Evolutionary conservation across 1,140 invertebrate genomes (phyloP).

Genomic region (Steinernema khuongi): DNA sequence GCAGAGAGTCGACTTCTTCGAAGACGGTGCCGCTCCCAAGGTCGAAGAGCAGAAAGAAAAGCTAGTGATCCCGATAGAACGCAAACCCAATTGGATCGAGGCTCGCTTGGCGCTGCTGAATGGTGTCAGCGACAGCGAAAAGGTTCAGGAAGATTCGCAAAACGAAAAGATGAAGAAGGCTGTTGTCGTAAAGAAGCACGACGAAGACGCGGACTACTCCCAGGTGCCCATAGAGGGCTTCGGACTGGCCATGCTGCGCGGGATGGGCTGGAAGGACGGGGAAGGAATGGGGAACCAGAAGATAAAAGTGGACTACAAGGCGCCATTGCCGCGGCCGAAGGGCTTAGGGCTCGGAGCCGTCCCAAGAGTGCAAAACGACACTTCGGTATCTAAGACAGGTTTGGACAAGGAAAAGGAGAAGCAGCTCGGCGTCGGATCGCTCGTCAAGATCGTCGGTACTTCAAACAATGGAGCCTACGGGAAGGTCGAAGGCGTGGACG

Average conservation of each 20-base stretch:
- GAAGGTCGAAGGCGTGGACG: conserved; percentile 76
- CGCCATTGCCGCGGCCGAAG: conserved; percentile 72
- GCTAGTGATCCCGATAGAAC: background rate
- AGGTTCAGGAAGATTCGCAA: too few species aligned
- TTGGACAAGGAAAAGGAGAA: conserved; percentile 64
- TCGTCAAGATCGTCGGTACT: conserved; percentile 70
- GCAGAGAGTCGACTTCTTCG: background rate
- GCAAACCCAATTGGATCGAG: too few species aligned
- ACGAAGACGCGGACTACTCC: conserved; percentile 72
- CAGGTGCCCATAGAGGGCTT: conserved; percentile 77
- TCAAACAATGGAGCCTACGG: conserved; percentile 74
- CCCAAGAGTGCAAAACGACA: conserved; percentile 64
- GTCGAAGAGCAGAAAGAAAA: background rate
- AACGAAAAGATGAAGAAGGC: too few species aligned
- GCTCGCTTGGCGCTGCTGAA: too few species aligned
- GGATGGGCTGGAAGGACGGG: conserved; percentile 83
- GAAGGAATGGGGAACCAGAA: conserved; percentile 68
- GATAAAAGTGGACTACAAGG: conserved; percentile 62
- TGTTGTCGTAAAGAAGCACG: background rate
- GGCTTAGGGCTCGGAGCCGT: conserved; percentile 85
- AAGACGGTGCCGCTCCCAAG: background rate
- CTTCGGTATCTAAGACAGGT: conserved; percentile 57
- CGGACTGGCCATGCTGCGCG: conserved; percentile 82
- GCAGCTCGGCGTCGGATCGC: conserved; percentile 63
- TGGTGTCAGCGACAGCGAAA: too few species aligned